Conservation (phyloP, 2,113 vertebrate genomes). For the Xenopus tropicalis region DNA sequence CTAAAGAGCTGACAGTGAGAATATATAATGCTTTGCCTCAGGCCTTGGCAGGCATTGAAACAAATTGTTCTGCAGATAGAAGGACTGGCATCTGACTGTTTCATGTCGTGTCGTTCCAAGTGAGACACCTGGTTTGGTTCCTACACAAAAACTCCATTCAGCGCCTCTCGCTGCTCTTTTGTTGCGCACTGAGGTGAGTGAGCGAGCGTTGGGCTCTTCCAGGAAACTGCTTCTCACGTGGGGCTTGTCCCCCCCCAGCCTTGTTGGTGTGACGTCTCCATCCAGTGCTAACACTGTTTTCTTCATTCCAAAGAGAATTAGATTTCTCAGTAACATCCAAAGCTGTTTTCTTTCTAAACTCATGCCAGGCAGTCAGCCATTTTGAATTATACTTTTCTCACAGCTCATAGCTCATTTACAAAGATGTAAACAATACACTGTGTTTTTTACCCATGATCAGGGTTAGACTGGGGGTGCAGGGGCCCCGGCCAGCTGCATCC, state of each 20-base stretch:
- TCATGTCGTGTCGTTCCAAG: slow-evolving; percentile 52
- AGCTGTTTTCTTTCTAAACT: neutral
- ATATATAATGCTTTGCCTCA: slow-evolving; percentile 54
- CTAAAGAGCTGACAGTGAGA: slow-evolving; percentile 50
- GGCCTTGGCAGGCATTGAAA: slow-evolving; percentile 67
- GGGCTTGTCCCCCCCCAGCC: neutral
- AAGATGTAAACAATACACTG: too few species aligned
- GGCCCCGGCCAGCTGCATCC: too few species aligned
- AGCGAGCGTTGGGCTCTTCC: slow-evolving; percentile 52
- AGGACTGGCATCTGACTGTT: slow-evolving; percentile 65
- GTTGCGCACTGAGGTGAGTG: slow-evolving; percentile 58
- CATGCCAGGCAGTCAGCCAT: too few species aligned
- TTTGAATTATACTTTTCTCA: too few species aligned
- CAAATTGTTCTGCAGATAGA: slow-evolving; percentile 60
- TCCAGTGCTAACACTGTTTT: too few species aligned
- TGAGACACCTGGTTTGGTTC: slow-evolving; percentile 60
- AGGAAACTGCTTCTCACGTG: slow-evolving; percentile 43
- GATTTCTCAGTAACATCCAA: too few species aligned
- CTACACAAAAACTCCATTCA: slow-evolving; percentile 59
- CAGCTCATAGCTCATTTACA: too few species aligned
- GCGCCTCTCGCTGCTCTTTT: slow-evolving; percentile 55
- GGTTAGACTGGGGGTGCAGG: too few species aligned
- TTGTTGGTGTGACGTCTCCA: too few species aligned
- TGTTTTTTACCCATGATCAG: too few species aligned
- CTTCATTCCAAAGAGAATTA: too few species aligned